Evolutionary conservation across 2,113 vertebrate species (phyloP).

Genomic region (Podilymbus podiceps): DNA sequence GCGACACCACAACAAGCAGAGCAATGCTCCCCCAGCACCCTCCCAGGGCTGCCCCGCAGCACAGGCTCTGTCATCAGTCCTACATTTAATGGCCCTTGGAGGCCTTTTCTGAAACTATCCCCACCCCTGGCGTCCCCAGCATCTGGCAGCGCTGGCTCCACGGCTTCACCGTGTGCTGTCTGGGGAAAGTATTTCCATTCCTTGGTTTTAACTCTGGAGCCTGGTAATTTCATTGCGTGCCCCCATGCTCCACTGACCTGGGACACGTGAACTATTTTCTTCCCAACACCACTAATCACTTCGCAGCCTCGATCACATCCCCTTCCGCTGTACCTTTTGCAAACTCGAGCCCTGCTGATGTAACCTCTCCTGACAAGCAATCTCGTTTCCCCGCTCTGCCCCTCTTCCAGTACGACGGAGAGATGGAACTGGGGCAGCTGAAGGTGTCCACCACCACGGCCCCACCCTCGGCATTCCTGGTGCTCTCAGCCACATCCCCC

Average conservation of each 20-base stretch:
- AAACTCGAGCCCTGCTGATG: not conserved
- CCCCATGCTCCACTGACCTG: not conserved
- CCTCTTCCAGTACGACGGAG: rapidly evolving
- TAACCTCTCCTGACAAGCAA: not conserved
- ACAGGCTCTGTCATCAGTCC: not conserved
- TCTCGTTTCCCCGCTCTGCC: not conserved
- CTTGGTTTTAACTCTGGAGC: not conserved
- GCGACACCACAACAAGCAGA: not conserved
- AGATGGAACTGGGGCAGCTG: not conserved
- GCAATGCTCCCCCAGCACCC: not conserved
- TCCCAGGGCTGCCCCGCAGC: not conserved
- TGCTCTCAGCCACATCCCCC: not conserved
- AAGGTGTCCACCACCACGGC: not conserved
- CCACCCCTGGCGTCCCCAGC: not conserved
- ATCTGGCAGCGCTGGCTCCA: not conserved
- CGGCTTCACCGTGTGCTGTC: not conserved
- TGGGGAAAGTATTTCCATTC: not conserved
- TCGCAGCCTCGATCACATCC: not conserved
- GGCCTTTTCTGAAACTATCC: not conserved
- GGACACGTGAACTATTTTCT: not conserved
- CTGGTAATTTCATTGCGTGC: not conserved
- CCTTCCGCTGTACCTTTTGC: not conserved
- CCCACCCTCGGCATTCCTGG: not conserved
- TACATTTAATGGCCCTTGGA: not conserved
- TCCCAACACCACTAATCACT: not conserved